phyloP scores from a whole-genome alignment of 1,140 invertebrate species.

The Protaetia brevitarsis region DNA sequence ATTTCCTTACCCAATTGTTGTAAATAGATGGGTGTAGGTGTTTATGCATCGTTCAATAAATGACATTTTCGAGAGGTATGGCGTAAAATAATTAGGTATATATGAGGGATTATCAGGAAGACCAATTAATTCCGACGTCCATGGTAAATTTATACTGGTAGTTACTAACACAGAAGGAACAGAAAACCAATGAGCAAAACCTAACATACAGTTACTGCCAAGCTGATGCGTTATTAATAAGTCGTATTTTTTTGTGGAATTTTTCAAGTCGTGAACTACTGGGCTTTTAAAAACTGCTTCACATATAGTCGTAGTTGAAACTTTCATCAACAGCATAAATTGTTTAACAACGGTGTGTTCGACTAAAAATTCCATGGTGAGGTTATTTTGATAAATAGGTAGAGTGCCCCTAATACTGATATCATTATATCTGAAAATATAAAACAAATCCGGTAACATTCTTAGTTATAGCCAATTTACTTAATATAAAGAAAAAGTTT shows the following conservation, averaged over 20 bases:
- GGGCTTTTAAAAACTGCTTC: conserved; percentile 3
- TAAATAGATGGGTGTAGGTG: conserved; percentile 24
- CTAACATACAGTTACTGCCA: conserved; percentile 27
- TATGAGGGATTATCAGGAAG: conserved; percentile 61
- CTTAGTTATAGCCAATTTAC: too few species aligned
- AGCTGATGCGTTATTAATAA: conserved; percentile 25
- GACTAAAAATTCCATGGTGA: not conserved
- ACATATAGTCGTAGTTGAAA: not conserved
- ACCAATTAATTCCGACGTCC: conserved; percentile 52
- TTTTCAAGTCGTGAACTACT: conserved; percentile 24
- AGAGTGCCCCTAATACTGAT: conserved; percentile 39
- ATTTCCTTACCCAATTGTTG: conserved; percentile 27
- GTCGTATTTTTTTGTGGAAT: conserved; percentile 28
- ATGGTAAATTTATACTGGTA: conserved; percentile 57
- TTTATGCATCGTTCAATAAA: conserved; percentile 56
- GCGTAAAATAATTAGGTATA: conserved; percentile 54
- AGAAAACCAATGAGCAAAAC: conserved; percentile 54
- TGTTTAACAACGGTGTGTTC: not conserved
- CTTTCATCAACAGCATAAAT: not conserved
- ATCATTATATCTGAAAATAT: conserved; percentile 42
- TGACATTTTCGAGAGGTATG: conserved; percentile 51
- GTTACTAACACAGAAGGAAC: conserved; percentile 58
- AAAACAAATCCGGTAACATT: too few species aligned
- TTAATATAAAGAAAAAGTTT: too few species aligned
- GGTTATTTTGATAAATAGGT: conserved; percentile 26